phyloP scores from a whole-genome alignment of 1,140 invertebrate genomes.

The Zaprionus kolodkinae region DNA sequence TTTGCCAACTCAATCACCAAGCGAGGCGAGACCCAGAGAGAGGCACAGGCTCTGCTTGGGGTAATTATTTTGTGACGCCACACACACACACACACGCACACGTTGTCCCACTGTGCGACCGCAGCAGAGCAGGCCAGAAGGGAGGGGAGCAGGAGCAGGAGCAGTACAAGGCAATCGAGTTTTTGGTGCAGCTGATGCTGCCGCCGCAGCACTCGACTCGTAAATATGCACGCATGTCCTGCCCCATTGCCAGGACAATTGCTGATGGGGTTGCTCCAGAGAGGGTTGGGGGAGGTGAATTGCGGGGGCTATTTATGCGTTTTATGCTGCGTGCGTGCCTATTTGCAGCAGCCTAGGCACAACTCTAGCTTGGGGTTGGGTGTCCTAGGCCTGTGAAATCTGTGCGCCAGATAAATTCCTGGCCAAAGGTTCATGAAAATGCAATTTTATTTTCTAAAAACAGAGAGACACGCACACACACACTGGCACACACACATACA shows the following conservation, averaged over 20 bases:
- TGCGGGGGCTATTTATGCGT: constrained; percentile 70
- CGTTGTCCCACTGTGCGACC: constrained; percentile 21
- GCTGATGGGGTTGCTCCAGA: constrained; percentile 33
- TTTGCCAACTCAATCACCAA: constrained; percentile 79
- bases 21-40: constrained; percentile 20
- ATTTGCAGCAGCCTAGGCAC: constrained; percentile 45
- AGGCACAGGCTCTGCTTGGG: constrained; percentile 54
- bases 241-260: constrained; percentile 52
- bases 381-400: constrained; percentile 52
- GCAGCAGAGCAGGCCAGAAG: not conserved
- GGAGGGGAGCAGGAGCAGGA: constrained; percentile 20
- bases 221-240: constrained; percentile 82
- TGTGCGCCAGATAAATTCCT: constrained; percentile 78
- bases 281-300: not conserved
- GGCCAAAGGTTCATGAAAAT: constrained; percentile 81
- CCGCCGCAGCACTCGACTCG: constrained; percentile 71
- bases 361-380: not conserved
- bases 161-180: constrained; percentile 62
- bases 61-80: constrained; percentile 81
- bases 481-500: not conserved
- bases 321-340: constrained; percentile 77
- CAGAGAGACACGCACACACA: constrained; percentile 42
- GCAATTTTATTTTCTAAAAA: constrained; percentile 83
- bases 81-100: constrained; percentile 9
- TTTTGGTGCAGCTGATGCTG: constrained; percentile 80